These are phyloP conservation scores for Drosophila azteca DNA, from an alignment of 1,140 invertebrate genomes.

Conservation along the genomic window DNA sequence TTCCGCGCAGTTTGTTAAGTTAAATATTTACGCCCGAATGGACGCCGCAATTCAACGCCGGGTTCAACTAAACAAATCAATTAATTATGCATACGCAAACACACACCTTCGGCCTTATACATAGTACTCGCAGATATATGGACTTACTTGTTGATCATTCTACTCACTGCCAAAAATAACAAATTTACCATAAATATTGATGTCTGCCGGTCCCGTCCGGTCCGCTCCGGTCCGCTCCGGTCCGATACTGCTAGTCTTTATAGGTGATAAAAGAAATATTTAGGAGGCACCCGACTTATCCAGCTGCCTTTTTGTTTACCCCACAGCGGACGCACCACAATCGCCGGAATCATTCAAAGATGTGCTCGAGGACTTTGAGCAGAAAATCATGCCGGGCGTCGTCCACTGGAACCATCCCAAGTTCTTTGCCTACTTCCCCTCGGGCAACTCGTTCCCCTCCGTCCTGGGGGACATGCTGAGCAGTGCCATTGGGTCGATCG, in stretches of 20 bases:
- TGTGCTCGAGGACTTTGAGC: conserved; percentile 95
- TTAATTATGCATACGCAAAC: conserved; percentile 69
- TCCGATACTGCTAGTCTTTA: conserved; percentile 47
- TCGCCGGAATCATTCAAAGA: conserved; percentile 92
- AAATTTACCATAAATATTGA: conserved; percentile 68
- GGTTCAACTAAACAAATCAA: conserved; percentile 79
- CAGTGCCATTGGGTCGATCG: conserved; percentile 95
- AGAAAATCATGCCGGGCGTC: conserved; percentile 96
- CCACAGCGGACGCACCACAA: conserved; percentile 88
- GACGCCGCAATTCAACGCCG: conserved; percentile 50
- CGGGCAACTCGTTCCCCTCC: conserved; percentile 97
- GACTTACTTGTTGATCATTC: conserved; percentile 59
- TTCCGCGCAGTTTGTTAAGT: conserved; percentile 63
- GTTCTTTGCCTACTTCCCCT: conserved; percentile 98
- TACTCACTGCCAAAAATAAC: conserved; percentile 74
- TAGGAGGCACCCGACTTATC: conserved; percentile 32
- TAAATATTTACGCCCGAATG: conserved; percentile 68
- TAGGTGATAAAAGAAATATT: conserved; percentile 69
- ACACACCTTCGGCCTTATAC: conserved; percentile 32
- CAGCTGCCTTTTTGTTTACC: conserved; percentile 42
- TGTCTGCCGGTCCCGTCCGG: conserved; percentile 9
- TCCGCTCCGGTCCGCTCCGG: neutral
- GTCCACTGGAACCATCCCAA: conserved; percentile 98
- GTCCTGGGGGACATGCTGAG: conserved; percentile 97
- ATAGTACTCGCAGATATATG: conserved; percentile 2